Evolutionary conservation across 2,113 vertebrate species (phyloP).

Genomic region (Erpornis zantholeuca): DNA sequence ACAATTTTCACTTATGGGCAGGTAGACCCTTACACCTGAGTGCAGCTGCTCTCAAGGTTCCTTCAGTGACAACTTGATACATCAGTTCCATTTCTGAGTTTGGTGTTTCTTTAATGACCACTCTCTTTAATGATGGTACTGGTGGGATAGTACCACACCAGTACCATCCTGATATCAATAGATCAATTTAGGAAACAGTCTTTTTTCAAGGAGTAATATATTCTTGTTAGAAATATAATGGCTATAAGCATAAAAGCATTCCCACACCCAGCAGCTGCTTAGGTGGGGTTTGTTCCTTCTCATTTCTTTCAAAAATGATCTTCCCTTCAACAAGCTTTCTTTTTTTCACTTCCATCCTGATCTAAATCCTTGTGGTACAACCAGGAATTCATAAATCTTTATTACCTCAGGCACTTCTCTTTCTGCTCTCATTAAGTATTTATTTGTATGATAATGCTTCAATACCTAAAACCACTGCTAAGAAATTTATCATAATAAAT

Average conservation of each 20-base stretch:
- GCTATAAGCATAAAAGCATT: background rate
- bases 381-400: conserved; percentile 15
- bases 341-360: background rate
- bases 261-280: background rate
- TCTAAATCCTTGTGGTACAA: conserved; percentile 6
- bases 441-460: conserved; percentile 39
- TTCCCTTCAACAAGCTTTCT: background rate
- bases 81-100: background rate
- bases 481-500: conserved; percentile 21
- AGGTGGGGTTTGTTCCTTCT: background rate
- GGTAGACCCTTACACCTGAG: background rate
- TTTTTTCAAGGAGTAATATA: background rate
- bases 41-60: background rate
- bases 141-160: too few species aligned
- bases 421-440: conserved; percentile 36
- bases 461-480: background rate
- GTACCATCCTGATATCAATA: background rate
- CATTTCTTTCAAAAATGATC: background rate
- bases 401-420: background rate
- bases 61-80: background rate
- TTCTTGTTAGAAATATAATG: background rate
- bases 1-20: background rate
- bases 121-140: too few species aligned
- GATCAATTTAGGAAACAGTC: background rate
- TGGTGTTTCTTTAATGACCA: background rate